A percentile compares a stretch with the other conserved stretches of the same genome.
Evolutionary conservation across 2,797 vertebrate species (phyloP).

Genomic region (Lithobates sylvaticus): DNA sequence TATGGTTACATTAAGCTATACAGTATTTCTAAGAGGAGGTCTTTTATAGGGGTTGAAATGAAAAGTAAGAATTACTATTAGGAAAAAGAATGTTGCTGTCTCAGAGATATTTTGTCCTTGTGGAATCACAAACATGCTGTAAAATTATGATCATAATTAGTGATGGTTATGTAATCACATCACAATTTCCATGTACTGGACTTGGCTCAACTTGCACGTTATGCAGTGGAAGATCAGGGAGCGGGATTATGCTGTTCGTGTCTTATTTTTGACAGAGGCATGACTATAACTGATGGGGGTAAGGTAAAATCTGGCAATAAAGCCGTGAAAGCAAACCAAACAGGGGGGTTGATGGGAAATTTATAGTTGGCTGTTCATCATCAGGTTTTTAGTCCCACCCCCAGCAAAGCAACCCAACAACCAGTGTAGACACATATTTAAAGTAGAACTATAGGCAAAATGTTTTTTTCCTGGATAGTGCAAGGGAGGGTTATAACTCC

Average conservation of each 20-base stretch:
- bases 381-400: no score
- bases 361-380: no score
- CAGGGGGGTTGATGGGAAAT: no score
- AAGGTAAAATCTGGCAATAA: no score
- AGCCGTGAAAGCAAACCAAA: no score
- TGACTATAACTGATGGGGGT: not conserved
- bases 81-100: not conserved
- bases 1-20: slow-evolving; percentile 8
- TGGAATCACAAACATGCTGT: slow-evolving; percentile 16
- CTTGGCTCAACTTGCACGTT: slow-evolving; percentile 14
- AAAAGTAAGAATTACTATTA: slow-evolving; percentile 20
- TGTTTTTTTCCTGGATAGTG: no score
- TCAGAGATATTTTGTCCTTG: slow-evolving; percentile 12
- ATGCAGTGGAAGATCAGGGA: not conserved
- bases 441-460: no score
- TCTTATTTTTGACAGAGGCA: not conserved
- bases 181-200: slow-evolving; percentile 30
- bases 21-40: slow-evolving; percentile 31
- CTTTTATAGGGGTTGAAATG: slow-evolving; percentile 15
- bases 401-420: no score
- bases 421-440: no score
- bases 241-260: not conserved
- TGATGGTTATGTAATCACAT: slow-evolving; percentile 36
- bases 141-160: slow-evolving; percentile 43
- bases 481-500: no score